A percentile compares a stretch with the other conserved stretches of the same genome.
Evolutionary conservation across 2,797 vertebrate genomes (phyloP).

Genomic region (Paguma larvata): DNA sequence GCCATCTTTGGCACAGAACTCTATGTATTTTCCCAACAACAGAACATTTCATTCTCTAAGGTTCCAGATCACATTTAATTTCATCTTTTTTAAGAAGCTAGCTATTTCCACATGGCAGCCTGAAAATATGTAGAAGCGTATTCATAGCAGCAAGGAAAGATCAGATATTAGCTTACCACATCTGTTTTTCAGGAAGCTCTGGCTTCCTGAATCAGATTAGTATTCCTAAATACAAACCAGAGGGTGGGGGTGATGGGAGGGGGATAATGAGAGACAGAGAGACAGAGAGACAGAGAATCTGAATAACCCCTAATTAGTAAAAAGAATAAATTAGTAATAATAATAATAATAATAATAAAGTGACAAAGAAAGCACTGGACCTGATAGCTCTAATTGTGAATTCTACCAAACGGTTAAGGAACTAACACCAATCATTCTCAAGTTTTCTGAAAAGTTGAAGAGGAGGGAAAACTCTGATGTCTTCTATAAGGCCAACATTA

Average conservation of each 20-base stretch:
- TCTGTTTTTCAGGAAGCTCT: neutral
- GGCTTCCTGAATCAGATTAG: neutral
- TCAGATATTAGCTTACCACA: neutral
- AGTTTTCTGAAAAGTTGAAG: neutral
- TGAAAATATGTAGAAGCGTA: neutral
- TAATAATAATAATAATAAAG: neutral
- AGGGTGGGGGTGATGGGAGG: neutral
- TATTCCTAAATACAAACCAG: neutral
- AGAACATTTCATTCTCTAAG: neutral
- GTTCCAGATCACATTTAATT: neutral
- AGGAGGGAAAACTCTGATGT: neutral
- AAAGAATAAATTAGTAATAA: neutral
- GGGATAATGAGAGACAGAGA: neutral
- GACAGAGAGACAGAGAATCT: neutral
- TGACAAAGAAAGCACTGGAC: neutral
- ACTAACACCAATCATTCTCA: neutral
- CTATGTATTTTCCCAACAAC: too few relatives aligned
- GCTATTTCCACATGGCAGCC: neutral
- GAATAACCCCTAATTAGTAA: neutral
- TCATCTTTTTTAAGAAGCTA: neutral
- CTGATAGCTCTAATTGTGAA: neutral
- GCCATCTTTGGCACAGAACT: too few relatives aligned
- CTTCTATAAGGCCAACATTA: neutral
- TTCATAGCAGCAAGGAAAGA: neutral
- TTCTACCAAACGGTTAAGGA: neutral